Evolutionary conservation across 2,113 vertebrate species (phyloP).

Genomic region (Ia io): DNA sequence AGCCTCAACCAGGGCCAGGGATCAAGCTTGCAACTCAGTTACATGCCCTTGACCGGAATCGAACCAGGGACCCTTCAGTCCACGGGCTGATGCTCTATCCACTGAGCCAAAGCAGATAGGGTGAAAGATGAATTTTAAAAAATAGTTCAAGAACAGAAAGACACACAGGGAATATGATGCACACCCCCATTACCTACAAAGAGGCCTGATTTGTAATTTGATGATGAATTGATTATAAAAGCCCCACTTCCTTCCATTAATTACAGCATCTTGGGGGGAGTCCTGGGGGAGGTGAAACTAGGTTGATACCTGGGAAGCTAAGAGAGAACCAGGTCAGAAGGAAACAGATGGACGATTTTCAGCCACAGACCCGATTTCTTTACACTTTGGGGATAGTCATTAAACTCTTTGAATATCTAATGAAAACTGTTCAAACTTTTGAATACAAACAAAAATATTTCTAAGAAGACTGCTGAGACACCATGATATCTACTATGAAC

Average conservation of each 20-base stretch:
- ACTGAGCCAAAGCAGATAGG: too few relatives aligned
- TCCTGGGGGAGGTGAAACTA: not conserved
- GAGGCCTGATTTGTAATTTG: not conserved
- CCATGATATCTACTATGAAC: rapidly evolving
- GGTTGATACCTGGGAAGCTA: not conserved
- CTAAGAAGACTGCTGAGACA: not conserved
- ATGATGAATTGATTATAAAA: too few relatives aligned
- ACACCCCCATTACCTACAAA: not conserved
- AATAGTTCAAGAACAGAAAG: not conserved
- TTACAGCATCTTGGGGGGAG: not conserved
- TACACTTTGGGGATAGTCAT: not conserved
- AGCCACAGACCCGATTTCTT: not conserved
- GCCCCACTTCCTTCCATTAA: too few relatives aligned
- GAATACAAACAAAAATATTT: not conserved
- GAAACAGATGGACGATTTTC: not conserved
- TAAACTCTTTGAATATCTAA: not conserved
- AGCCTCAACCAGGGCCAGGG: too few relatives aligned
- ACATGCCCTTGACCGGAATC: too few relatives aligned
- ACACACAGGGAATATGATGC: rapidly evolving
- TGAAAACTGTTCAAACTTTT: not conserved
- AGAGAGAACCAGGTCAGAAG: not conserved
- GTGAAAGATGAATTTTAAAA: not conserved
- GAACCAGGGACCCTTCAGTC: too few relatives aligned
- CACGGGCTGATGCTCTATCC: too few relatives aligned
- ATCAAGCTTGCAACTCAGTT: too few relatives aligned